Evolutionary conservation across 2,113 vertebrate species (phyloP).

Genomic region (Vombatus ursinus): DNA sequence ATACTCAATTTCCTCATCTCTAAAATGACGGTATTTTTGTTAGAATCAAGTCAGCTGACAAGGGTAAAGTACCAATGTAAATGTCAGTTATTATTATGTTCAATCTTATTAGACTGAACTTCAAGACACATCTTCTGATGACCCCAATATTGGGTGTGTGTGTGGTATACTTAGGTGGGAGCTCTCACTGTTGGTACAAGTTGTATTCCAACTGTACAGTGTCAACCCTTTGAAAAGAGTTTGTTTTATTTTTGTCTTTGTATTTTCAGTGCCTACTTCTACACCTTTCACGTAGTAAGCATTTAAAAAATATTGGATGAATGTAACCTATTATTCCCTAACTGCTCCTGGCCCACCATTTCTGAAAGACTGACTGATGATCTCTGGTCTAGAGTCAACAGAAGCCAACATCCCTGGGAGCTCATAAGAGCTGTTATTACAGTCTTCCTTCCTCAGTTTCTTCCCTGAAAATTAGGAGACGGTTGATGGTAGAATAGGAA

Average conservation of each 20-base stretch:
- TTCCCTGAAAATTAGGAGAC: neutral
- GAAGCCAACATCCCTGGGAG: neutral
- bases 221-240: neutral
- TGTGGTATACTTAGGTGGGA: neutral
- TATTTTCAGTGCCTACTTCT: neutral
- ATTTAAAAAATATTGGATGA: neutral
- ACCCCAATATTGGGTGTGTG: neutral
- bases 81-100: neutral
- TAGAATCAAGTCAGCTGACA: neutral
- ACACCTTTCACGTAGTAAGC: neutral
- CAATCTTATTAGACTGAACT: too few species aligned
- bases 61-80: neutral
- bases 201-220: neutral
- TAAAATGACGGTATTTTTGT: neutral
- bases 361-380: neutral
- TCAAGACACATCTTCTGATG: neutral
- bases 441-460: constrained; percentile 26
- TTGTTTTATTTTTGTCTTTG: neutral
- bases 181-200: too few species aligned
- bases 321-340: neutral
- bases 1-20: neutral
- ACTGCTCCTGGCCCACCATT: neutral
- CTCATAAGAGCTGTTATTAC: neutral
- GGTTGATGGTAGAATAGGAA: neutral
- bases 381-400: neutral